These are phyloP conservation scores for Melipona bicolor DNA, from an alignment of 2,888 invertebrate species.

Conservation along the genomic window DNA sequence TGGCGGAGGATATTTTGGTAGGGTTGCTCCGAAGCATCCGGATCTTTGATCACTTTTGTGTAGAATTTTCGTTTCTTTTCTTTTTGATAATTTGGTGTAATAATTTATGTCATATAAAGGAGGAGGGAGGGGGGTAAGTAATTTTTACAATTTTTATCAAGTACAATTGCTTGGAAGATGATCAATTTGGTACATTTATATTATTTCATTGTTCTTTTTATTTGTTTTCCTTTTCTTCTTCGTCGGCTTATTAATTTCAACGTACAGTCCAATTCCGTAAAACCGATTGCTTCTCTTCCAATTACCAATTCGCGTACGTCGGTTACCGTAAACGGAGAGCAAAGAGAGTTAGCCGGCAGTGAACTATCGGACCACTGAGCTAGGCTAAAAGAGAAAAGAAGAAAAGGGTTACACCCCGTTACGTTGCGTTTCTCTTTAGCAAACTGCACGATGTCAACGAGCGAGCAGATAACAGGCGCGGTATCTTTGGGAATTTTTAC, in stretches of 20 bases:
- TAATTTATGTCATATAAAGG: too few relatives aligned
- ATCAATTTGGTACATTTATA: background rate
- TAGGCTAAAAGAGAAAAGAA: background rate
- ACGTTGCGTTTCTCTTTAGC: conserved; percentile 29
- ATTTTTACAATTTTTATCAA: too few relatives aligned
- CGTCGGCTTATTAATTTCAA: background rate
- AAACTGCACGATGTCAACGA: background rate
- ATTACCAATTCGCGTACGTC: too few relatives aligned
- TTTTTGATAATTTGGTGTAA: background rate
- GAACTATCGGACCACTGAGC: background rate
- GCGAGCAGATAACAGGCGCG: background rate
- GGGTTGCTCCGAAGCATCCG: background rate
- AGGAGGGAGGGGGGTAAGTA: too few relatives aligned
- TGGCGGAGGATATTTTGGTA: background rate
- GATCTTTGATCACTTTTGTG: background rate
- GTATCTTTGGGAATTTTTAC: conserved; percentile 5
- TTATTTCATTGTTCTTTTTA: background rate
- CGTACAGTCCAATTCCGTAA: too few relatives aligned
- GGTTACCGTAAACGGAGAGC: background rate
- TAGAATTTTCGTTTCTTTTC: background rate
- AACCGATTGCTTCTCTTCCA: too few relatives aligned
- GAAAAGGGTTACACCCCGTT: conserved; percentile 52
- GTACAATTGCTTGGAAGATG: background rate
- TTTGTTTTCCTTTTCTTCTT: background rate
- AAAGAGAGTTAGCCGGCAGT: background rate